Conservation (phyloP, 2,888 invertebrate genomes). For the Rutpela maculata region DNA sequence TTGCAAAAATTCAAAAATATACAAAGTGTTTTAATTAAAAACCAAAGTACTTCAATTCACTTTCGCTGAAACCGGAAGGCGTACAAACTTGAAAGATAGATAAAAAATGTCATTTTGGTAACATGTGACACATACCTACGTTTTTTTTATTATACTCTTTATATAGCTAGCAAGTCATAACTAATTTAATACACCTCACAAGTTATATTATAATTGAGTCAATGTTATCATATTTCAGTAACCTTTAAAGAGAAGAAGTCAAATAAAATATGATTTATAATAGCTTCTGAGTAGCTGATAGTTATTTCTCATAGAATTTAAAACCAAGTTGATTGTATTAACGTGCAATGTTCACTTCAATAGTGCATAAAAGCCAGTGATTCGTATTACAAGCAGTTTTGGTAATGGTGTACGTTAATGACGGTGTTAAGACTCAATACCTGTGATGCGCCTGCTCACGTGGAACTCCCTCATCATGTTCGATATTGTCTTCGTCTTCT, state of each 20-base stretch:
- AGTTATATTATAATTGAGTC: too few relatives aligned
- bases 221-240: neutral
- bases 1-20: too few relatives aligned
- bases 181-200: too few relatives aligned
- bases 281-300: neutral
- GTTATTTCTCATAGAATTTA: neutral
- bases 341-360: neutral
- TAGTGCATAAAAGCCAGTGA: conserved; percentile 9
- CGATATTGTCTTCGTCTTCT: conserved; percentile 91
- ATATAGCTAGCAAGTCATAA: too few relatives aligned
- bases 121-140: too few relatives aligned
- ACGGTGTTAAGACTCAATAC: conserved; percentile 40
- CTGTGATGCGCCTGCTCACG: conserved; percentile 89
- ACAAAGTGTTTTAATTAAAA: too few relatives aligned
- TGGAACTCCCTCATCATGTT: conserved; percentile 92
- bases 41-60: too few relatives aligned
- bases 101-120: too few relatives aligned
- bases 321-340: neutral
- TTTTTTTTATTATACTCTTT: too few relatives aligned
- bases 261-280: neutral
- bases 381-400: conserved; percentile 8
- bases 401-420: conserved; percentile 55
- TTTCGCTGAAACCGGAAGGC: too few relatives aligned
- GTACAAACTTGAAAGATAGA: too few relatives aligned
- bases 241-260: neutral